Conservation (phyloP, 1,140 invertebrate genomes). For the Brachionus angularis region DNA sequence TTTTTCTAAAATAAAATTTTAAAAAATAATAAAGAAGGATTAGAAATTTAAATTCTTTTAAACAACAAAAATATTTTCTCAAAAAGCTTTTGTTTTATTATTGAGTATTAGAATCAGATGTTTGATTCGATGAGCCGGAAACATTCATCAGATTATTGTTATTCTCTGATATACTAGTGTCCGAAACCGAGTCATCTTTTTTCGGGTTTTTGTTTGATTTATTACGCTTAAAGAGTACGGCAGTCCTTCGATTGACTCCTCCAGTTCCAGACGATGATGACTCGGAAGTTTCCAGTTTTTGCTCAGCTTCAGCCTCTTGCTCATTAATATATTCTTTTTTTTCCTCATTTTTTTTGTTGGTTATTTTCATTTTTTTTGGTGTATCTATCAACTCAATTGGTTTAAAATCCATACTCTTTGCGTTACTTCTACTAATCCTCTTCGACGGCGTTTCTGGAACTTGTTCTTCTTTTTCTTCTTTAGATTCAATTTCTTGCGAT, state of each 20-base stretch:
- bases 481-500: neutral
- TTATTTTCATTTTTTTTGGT: slow-evolving; percentile 18
- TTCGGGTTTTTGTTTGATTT: neutral
- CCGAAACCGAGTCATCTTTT: slow-evolving; percentile 9
- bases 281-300: neutral
- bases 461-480: neutral
- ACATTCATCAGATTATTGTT: slow-evolving; percentile 27
- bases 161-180: slow-evolving; percentile 4
- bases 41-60: no score
- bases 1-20: no score
- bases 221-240: slow-evolving; percentile 68
- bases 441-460: neutral
- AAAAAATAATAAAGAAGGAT: no score
- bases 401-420: neutral
- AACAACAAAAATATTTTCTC: no score
- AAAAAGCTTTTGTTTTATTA: no score
- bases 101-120: slow-evolving; percentile 27
- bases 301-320: neutral
- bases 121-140: slow-evolving; percentile 30
- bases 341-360: no score
- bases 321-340: neutral
- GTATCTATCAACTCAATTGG: neutral
- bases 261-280: slow-evolving; percentile 53
- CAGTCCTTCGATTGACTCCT: slow-evolving; percentile 74
- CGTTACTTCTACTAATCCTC: neutral